A percentile compares a stretch with the other conserved stretches of the same genome.
phyloP scores from a whole-genome alignment of 2,797 vertebrate species.

The Neopelma chrysocephalum region DNA sequence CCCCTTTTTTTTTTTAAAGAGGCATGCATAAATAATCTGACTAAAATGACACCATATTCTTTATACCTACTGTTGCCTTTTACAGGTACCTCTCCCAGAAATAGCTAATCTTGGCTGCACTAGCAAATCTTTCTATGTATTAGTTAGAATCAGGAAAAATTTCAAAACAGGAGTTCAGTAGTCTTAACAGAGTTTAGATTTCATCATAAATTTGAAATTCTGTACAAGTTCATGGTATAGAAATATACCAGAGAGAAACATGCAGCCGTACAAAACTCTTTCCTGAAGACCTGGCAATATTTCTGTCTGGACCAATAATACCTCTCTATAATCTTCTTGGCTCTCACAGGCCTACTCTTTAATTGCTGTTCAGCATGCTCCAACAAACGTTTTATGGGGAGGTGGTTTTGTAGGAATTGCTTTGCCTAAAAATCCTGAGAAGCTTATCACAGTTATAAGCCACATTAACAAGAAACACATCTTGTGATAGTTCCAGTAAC shows the following conservation, averaged over 20 bases:
- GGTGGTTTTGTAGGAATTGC: conserved; percentile 2
- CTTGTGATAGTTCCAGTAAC: not conserved
- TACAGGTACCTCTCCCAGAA: conserved; percentile 15
- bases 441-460: conserved; percentile 21
- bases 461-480: not conserved
- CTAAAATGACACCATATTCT: not conserved
- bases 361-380: not conserved
- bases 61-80: not conserved
- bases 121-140: not conserved
- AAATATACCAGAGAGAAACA: conserved; percentile 33
- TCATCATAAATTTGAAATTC: conserved; percentile 36
- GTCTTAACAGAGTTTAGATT: conserved; percentile 33
- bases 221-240: conserved; percentile 19
- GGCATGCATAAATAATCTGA: not conserved
- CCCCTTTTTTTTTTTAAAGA: not conserved
- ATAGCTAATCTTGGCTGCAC: not conserved
- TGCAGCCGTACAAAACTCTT: not conserved
- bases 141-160: not conserved
- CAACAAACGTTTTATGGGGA: conserved; percentile 9
- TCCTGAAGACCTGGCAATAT: conserved; percentile 44
- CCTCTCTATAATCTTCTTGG: conserved; percentile 41
- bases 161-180: conserved; percentile 32
- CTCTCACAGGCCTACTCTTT: not conserved
- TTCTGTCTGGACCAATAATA: conserved; percentile 50
- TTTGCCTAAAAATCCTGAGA: conserved; percentile 32